phyloP scores from a whole-genome alignment of 2,888 invertebrate species.

The Caenorhabditis virilis region DNA sequence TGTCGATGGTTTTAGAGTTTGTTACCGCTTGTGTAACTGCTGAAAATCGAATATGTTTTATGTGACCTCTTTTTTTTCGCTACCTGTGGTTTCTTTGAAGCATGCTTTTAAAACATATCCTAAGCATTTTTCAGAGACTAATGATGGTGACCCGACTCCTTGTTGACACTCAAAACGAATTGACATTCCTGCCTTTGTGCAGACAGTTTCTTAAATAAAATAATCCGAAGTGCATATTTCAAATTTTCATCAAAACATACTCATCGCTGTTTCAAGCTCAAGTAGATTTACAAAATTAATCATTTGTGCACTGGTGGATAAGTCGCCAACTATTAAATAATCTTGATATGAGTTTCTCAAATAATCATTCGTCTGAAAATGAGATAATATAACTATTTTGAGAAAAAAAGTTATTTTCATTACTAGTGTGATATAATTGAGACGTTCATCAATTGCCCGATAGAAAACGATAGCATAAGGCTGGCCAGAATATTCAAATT shows the following conservation, averaged over 20 bases:
- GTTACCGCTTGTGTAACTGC: constrained; percentile 7
- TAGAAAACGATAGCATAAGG: constrained; percentile 34
- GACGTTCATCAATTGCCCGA: constrained; percentile 48
- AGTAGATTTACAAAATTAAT: constrained; percentile 21
- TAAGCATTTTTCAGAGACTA: constrained; percentile 27
- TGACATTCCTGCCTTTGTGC: constrained; percentile 14
- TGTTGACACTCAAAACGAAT: constrained; percentile 23
- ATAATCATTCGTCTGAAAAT: constrained; percentile 24
- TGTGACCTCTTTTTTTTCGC: not conserved
- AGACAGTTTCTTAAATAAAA: constrained; percentile 21
- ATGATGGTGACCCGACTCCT: constrained; percentile 22
- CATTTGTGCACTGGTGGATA: constrained; percentile 12
- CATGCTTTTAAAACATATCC: constrained; percentile 19
- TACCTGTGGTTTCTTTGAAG: too few relatives aligned
- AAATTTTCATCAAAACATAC: too few relatives aligned
- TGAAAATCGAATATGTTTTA: constrained; percentile 4
- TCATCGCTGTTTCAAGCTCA: too few relatives aligned
- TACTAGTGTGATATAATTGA: constrained; percentile 28
- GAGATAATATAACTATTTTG: too few relatives aligned
- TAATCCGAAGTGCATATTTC: too few relatives aligned
- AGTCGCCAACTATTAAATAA: constrained; percentile 20
- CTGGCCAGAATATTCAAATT: constrained; percentile 21
- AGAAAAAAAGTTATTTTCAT: constrained; percentile 1
- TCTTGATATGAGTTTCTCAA: constrained; percentile 20
- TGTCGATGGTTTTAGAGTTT: too few relatives aligned